Evolutionary conservation across 2,888 invertebrate species (phyloP).

Genomic region (Micoletzkya japonica): DNA sequence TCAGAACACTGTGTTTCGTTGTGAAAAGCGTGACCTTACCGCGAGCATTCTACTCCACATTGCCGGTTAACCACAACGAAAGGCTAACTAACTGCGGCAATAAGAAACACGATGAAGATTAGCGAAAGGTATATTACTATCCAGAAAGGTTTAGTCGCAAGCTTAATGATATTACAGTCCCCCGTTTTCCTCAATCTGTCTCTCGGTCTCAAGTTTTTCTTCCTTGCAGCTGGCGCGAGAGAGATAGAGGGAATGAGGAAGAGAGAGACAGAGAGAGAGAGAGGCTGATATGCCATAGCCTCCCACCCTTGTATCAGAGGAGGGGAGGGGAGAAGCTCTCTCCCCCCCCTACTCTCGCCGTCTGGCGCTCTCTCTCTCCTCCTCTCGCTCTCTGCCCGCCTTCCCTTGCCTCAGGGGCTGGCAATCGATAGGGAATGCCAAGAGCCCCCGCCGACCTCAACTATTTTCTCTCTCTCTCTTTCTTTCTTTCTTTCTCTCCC

Average conservation of each 20-base stretch:
- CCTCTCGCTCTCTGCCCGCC: background rate
- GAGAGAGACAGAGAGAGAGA: background rate
- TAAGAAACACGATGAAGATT: no score
- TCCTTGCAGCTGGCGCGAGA: background rate
- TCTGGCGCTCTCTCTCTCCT: background rate
- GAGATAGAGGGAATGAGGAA: background rate
- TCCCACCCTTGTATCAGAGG: background rate
- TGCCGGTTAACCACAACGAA: no score
- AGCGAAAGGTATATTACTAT: no score
- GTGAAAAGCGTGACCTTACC: no score
- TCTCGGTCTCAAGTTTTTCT: background rate
- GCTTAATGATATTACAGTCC: no score
- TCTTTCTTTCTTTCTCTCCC: background rate
- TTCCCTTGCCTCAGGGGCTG: background rate
- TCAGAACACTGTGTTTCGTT: no score
- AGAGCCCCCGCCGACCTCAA: background rate
- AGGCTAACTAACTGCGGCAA: no score
- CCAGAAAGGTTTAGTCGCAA: no score
- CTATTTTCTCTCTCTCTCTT: background rate
- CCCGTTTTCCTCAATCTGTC: background rate
- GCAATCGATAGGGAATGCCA: background rate
- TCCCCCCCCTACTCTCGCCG: constrained; percentile 6
- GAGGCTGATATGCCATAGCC: background rate
- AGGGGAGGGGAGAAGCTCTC: background rate
- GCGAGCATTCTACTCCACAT: no score